phyloP scores from a whole-genome alignment of 2,797 vertebrate species.

The Pangasius krempfi region DNA sequence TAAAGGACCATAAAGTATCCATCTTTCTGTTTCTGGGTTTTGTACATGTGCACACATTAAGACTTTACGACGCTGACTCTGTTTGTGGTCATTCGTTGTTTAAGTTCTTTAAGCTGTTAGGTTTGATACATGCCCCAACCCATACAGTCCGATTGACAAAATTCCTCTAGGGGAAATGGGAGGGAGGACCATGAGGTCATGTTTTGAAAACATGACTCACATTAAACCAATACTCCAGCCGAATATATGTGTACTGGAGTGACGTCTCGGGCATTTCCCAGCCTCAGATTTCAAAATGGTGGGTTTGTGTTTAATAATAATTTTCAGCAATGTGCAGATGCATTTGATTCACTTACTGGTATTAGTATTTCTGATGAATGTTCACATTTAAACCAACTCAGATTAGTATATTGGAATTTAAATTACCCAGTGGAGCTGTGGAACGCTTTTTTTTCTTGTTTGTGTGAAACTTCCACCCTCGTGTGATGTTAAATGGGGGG shows the following conservation, averaged over 20 bases:
- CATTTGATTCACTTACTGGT: neutral
- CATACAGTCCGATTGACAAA: constrained; percentile 34
- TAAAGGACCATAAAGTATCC: neutral
- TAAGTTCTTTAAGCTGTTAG: neutral
- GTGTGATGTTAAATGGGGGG: constrained; percentile 64
- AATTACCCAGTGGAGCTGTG: neutral
- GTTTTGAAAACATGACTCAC: constrained; percentile 64
- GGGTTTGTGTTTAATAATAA: constrained; percentile 13
- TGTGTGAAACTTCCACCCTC: constrained; percentile 49
- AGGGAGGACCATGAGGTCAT: constrained; percentile 70
- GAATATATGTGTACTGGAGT: constrained; percentile 61
- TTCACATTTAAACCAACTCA: neutral
- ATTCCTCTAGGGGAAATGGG: constrained; percentile 63
- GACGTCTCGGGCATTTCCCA: constrained; percentile 23
- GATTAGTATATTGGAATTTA: neutral
- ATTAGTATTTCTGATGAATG: neutral
- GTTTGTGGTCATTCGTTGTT: neutral
- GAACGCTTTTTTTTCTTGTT: constrained; percentile 4
- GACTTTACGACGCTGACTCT: neutral
- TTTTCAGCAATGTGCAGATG: neutral
- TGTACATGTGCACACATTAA: constrained; percentile 10
- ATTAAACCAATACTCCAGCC: constrained; percentile 52
- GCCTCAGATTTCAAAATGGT: constrained; percentile 28
- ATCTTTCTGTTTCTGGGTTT: neutral
- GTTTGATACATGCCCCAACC: constrained; percentile 18